Evolutionary conservation across 2,113 vertebrate species (phyloP).

Genomic region (Psammodynastes pulverulentus): DNA sequence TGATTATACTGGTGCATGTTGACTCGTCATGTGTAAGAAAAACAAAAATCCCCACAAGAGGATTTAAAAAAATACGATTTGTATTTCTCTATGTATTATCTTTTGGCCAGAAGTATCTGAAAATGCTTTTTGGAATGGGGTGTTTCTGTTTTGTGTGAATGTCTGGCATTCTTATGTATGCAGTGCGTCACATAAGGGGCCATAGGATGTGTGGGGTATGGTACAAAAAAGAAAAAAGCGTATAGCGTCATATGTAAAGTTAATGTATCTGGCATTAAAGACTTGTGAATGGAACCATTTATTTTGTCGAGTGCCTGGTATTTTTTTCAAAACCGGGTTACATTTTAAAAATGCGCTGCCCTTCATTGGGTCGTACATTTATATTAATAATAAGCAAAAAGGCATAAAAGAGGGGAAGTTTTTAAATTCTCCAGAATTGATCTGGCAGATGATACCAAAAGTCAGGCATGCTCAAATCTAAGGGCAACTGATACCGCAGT

Average conservation of each 20-base stretch:
- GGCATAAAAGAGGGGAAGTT: neutral
- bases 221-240: neutral
- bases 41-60: neutral
- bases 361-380: neutral
- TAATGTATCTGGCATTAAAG: slow-evolving; percentile 58
- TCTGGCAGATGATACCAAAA: neutral
- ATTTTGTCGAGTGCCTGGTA: no score
- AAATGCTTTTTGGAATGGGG: no score
- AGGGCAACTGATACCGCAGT: neutral
- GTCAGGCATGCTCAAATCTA: neutral
- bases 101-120: neutral
- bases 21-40: neutral
- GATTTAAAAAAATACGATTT: neutral
- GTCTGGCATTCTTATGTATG: neutral
- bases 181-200: neutral
- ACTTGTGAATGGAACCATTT: slow-evolving; percentile 26
- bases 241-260: slow-evolving; percentile 44
- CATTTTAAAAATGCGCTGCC: neutral
- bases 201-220: neutral
- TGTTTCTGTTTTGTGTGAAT: neutral
- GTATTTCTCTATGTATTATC: neutral
- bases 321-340: rapidly evolving
- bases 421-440: neutral
- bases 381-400: neutral
- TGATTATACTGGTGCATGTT: neutral